Percentiles rank a stretch among this genome's conserved stretches.
These are phyloP conservation scores for Rhyacichthys aspro DNA, from an alignment of 2,797 vertebrate genomes.

Conservation along the genomic window DNA sequence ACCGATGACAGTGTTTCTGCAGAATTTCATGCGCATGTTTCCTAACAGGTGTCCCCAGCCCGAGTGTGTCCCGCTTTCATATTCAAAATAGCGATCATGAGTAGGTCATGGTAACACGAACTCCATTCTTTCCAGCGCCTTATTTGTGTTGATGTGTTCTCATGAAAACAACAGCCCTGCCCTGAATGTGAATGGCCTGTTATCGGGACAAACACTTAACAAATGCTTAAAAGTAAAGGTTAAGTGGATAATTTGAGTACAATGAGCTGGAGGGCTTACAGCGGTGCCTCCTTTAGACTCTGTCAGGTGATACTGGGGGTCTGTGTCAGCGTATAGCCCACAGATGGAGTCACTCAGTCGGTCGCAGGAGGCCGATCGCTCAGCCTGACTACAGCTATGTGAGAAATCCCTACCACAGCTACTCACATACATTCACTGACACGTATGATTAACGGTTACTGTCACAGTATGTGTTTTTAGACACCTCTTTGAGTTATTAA, in stretches of 20 bases:
- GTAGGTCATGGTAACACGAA: constrained; percentile 70
- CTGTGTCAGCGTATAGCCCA: constrained; percentile 55
- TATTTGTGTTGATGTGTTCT: constrained; percentile 66
- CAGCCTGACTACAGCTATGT: constrained; percentile 59
- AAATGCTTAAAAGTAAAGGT: constrained; percentile 76
- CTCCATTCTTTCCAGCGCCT: constrained; percentile 73
- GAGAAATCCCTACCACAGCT: constrained; percentile 52
- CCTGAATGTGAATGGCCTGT: constrained; percentile 36
- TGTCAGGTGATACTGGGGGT: constrained; percentile 55
- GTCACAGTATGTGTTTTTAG: constrained; percentile 29
- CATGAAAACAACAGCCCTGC: constrained; percentile 67
- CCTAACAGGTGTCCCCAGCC: constrained; percentile 67
- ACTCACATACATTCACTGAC: constrained; percentile 35
- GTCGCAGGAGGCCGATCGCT: constrained; percentile 47
- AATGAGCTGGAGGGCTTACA: constrained; percentile 65
- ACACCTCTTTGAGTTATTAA: constrained; percentile 36
- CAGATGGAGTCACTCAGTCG: constrained; percentile 69
- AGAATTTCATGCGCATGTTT: constrained; percentile 66
- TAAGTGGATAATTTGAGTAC: constrained; percentile 74
- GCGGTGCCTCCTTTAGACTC: constrained; percentile 66
- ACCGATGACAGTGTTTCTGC: constrained; percentile 67
- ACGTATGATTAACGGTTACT: constrained; percentile 28
- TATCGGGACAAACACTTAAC: constrained; percentile 34
- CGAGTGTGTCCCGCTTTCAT: constrained; percentile 59
- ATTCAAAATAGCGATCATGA: constrained; percentile 73